Percentiles rank a stretch among this genome's conserved stretches.
Evolutionary conservation across 92 coral and sea anemone species (phyloP).

Genomic region (Umimayanthus chanpuru): DNA sequence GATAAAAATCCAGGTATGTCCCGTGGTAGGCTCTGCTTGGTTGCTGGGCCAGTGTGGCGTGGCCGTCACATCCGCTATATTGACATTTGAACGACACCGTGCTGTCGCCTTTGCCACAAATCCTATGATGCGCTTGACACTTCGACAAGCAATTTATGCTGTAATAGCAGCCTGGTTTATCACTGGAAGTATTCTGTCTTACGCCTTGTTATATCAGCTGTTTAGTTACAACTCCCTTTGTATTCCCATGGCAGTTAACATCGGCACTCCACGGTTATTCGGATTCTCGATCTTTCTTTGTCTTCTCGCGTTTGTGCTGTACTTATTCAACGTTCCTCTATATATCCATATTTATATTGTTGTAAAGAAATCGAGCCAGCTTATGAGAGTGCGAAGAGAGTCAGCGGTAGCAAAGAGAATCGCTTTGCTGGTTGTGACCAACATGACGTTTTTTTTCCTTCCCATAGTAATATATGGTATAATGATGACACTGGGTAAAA

Average conservation of each 20-base stretch:
- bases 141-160: conserved; percentile 1
- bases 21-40: conserved; percentile 24
- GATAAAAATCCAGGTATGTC: not conserved
- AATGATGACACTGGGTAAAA: not conserved
- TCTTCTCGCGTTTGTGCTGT: not conserved
- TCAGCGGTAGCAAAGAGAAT: conserved; percentile 14
- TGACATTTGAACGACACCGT: conserved; percentile 41
- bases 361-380: conserved; percentile 23
- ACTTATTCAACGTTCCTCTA: conserved; percentile 1
- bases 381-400: conserved; percentile 28
- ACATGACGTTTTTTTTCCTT: conserved; percentile 24
- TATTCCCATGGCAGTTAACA: conserved; percentile 9
- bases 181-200: not conserved
- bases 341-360: conserved; percentile 24
- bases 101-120: conserved; percentile 30
- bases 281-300: conserved; percentile 28
- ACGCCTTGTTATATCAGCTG: conserved; percentile 5
- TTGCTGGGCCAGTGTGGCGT: conserved; percentile 30
- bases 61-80: conserved; percentile 3
- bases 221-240: conserved; percentile 24
- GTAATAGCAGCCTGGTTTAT: conserved; percentile 11
- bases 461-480: conserved; percentile 13
- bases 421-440: conserved; percentile 26
- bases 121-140: conserved; percentile 6
- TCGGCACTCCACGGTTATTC: not conserved